Evolutionary conservation across 2,797 vertebrate species (phyloP), one percentile per base, ranked within the genome.

Genomic region (Streptopelia turtur): DNA sequence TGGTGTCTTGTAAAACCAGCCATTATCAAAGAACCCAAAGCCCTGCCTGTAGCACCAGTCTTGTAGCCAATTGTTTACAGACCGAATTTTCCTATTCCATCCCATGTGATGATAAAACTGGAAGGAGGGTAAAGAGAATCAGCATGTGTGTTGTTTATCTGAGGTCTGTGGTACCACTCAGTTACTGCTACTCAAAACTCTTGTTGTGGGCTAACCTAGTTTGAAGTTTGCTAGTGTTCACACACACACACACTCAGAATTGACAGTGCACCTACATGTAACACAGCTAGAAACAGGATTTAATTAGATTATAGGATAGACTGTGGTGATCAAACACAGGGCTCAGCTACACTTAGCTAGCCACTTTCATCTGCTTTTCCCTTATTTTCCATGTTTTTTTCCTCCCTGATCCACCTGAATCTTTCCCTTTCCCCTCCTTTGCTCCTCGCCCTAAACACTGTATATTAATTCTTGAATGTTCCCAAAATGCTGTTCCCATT

Each of bases 261-360:
- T 3, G 11, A 64, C 22, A 60, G 50, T 10, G 22, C 47, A 22
- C 31, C 7, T 43, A n/a, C 11, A 7, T 0, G 1, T 23, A 41
- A 76, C 13, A 31, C 3, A 63, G 39, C 17, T 45, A 39, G 33
- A 78, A 78, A 59, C 1, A 39, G 33, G 35, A 52, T 75, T 87
- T 85, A 84, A 68, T 60, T 35, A 69, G 31, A 69, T n/a, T 52
- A 28, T 11, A 31, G 22, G 24, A 35, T 31, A 84, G 70, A 20
- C 27, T 49, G 20, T 39, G 11, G 70, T 35, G 33, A 45, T 55
- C 53, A 64, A 77, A 72, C 22, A 55, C 18, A 56, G 22, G 24
- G 31, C 66, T 87, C 45, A 61, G 45, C 18, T 52, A 39, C 8
- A 70, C 31, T 25, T 75, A 24, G 37, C 13, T 16, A 50, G 11